phyloP scores from a whole-genome alignment of 2,113 vertebrate species.

The Petrocephalus microphthalmus region DNA sequence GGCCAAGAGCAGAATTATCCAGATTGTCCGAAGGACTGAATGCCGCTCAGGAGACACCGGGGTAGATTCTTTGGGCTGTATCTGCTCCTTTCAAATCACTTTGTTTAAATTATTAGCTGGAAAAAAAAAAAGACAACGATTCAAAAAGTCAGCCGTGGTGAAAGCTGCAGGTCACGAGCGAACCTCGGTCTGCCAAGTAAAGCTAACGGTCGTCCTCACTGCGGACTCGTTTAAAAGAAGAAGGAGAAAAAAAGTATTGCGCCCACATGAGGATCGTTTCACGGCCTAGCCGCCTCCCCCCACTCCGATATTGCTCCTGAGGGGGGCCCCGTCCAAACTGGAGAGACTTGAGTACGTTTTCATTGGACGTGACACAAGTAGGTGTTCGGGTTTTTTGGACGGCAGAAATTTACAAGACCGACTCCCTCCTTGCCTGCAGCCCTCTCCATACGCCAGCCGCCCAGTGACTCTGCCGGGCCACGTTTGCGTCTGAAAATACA shows the following conservation, averaged over 20 bases:
- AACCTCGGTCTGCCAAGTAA: background rate
- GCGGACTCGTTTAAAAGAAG: background rate
- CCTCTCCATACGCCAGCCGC: background rate
- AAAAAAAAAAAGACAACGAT: background rate
- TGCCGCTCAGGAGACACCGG: background rate
- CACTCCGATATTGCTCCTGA: background rate
- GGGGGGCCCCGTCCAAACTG: background rate
- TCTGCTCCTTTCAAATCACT: background rate
- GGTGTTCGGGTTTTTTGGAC: slow-evolving; percentile 14
- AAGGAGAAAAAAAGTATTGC: background rate
- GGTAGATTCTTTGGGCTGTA: background rate
- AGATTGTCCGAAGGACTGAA: background rate
- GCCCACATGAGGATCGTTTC: slow-evolving; percentile 6
- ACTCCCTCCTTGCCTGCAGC: background rate
- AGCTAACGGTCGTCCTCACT: background rate
- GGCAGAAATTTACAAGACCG: slow-evolving; percentile 11
- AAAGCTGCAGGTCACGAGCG: background rate
- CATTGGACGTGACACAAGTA: slow-evolving; percentile 23
- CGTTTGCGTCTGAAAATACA: slow-evolving; percentile 16
- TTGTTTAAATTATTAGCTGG: background rate
- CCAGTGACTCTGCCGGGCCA: background rate
- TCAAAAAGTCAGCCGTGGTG: background rate
- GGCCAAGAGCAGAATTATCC: background rate
- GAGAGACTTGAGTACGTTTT: slow-evolving; percentile 15
- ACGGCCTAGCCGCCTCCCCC: background rate